Evolutionary conservation across 2,888 invertebrate species (phyloP).

Genomic region (Plutella xylostella): DNA sequence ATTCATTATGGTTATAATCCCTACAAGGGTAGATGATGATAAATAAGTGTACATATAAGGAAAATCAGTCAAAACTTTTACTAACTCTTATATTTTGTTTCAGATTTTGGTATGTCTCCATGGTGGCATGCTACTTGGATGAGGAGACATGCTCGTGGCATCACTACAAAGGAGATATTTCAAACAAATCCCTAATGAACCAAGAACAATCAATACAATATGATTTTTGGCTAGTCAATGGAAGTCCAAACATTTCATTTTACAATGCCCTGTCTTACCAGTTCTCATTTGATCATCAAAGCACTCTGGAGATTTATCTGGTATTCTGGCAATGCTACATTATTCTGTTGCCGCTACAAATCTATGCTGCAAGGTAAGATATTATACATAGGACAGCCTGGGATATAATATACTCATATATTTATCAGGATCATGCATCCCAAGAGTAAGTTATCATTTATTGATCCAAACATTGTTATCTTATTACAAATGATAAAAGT

Average conservation of each 20-base stretch:
- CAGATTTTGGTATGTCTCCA: conserved; percentile 96
- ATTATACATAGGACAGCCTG: no score
- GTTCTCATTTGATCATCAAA: conserved; percentile 96
- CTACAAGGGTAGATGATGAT: no score
- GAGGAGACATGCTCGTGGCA: conserved; percentile 86
- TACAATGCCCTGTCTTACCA: conserved; percentile 93
- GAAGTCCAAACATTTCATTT: conserved; percentile 89
- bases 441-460: no score
- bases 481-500: no score
- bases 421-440: no score
- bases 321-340: conserved; percentile 89
- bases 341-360: conserved; percentile 87
- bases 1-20: no score
- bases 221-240: conserved; percentile 97
- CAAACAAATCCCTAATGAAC: conserved; percentile 40
- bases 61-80: background rate
- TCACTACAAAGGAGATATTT: conserved; percentile 67
- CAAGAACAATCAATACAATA: conserved; percentile 70
- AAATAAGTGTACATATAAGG: background rate
- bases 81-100: conserved; percentile 18
- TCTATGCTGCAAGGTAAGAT: conserved; percentile 81
- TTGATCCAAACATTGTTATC: no score
- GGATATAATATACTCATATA: no score
- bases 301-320: conserved; percentile 90
- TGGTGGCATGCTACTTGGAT: conserved; percentile 92